Evolutionary conservation across 30 jellyfish, hydroid and myxozoan genomes (phyloP).

Genomic region (Aurelia aurita): DNA sequence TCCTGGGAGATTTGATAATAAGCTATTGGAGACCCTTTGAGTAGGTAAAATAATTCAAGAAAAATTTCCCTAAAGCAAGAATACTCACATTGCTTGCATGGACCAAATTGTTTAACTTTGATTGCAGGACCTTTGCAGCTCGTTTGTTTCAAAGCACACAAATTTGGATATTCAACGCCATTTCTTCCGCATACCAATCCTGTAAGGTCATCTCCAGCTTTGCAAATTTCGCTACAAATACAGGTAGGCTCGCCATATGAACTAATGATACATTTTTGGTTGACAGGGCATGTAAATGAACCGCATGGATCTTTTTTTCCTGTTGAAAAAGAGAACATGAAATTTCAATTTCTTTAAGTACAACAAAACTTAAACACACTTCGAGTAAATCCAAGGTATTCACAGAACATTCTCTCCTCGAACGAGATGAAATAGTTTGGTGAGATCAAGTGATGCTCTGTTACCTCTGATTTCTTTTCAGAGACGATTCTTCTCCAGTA

Average conservation of each 20-base stretch:
- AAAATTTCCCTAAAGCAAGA: neutral
- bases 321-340: neutral
- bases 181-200: slow-evolving; percentile 79
- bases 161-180: slow-evolving; percentile 69
- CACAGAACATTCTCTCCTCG: too few species aligned
- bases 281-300: slow-evolving; percentile 52
- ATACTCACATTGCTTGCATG: slow-evolving; percentile 62
- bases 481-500: too few species aligned
- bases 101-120: slow-evolving; percentile 68
- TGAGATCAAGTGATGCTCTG: too few species aligned
- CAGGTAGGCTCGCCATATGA: slow-evolving; percentile 65
- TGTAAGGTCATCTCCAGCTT: slow-evolving; percentile 53
- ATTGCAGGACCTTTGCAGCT: slow-evolving; percentile 50
- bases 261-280: slow-evolving; percentile 53
- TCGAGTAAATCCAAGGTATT: too few species aligned
- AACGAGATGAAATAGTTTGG: too few species aligned
- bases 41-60: too few species aligned
- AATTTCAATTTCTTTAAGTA: too few species aligned
- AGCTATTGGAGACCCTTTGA: too few species aligned
- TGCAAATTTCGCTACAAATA: slow-evolving; percentile 60
- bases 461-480: too few species aligned
- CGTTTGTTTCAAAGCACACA: slow-evolving; percentile 59
- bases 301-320: slow-evolving; percentile 78
- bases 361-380: too few species aligned
- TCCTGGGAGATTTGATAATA: too few species aligned